These are phyloP conservation scores for Spinibarbus caldwelli DNA, from an alignment of 2,797 vertebrate species.

Conservation along the genomic window DNA sequence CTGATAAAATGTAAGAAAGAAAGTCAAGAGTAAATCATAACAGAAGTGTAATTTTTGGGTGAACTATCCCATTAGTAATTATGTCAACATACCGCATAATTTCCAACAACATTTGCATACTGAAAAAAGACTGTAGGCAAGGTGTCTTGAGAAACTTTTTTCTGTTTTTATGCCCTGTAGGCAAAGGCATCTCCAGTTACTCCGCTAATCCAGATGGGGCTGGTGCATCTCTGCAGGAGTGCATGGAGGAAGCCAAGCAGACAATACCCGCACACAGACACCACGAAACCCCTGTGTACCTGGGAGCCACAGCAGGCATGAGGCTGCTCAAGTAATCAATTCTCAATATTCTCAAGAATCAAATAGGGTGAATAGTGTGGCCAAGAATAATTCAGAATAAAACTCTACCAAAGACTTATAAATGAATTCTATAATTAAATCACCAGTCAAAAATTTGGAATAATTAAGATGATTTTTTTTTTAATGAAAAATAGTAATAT, in stretches of 20 bases:
- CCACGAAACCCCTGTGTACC: constrained; percentile 88
- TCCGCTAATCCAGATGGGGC: constrained; percentile 69
- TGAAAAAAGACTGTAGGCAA: neutral
- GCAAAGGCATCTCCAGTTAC: constrained; percentile 92
- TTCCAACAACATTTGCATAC: neutral
- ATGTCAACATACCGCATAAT: neutral
- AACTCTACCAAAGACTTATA: neutral
- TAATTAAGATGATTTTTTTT: neutral
- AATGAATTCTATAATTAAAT: too few relatives aligned
- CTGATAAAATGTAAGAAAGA: neutral
- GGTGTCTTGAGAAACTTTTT: neutral
- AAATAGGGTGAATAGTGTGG: neutral
- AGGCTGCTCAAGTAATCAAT: constrained; percentile 86
- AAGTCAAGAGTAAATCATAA: neutral
- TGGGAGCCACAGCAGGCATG: constrained; percentile 98
- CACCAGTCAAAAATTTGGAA: neutral
- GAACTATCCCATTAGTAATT: neutral
- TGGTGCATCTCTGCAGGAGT: constrained; percentile 78
- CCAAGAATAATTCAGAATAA: neutral
- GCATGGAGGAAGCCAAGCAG: constrained; percentile 80
- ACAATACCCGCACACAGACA: constrained; percentile 81
- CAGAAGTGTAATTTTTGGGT: neutral
- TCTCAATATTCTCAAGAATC: neutral
- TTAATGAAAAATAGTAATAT: too few relatives aligned
- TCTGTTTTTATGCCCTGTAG: constrained; percentile 68